Conservation (phyloP, 2,888 invertebrate species). For the Euzetes globulus region DNA sequence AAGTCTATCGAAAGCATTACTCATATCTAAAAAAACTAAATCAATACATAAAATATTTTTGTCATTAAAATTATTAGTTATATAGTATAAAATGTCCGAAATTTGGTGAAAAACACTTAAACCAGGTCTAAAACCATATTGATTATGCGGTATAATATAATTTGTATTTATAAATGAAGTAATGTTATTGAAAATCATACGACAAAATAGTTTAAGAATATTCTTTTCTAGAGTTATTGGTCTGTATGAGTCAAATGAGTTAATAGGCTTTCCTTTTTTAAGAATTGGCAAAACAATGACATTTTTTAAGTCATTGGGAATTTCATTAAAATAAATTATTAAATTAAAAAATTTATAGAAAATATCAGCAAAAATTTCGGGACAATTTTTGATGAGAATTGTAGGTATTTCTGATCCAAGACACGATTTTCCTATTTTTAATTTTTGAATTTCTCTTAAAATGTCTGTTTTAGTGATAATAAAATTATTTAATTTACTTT, state of each 20-base stretch:
- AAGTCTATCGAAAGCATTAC: background rate
- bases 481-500: background rate
- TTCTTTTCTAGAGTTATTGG: conserved; percentile 1
- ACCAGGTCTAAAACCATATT: conserved; percentile 9
- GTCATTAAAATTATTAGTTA: conserved; percentile 1
- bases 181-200: conserved; percentile 11
- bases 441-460: background rate
- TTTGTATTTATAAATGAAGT: background rate
- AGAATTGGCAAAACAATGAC: background rate
- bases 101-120: background rate
- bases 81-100: background rate
- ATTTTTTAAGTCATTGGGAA: background rate
- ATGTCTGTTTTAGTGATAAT: conserved; percentile 9
- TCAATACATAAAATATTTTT: background rate
- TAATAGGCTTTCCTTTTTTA: background rate
- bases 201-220: conserved; percentile 1
- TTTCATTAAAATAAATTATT: background rate
- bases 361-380: conserved; percentile 7
- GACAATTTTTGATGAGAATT: background rate
- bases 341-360: background rate
- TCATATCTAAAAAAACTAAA: background rate
- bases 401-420: background rate
- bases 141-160: background rate
- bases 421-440: background rate
- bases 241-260: background rate